A percentile compares a stretch with the other conserved stretches of the same genome.
These are phyloP conservation scores for Drosophila asahinai DNA, from an alignment of 1,140 invertebrate species.

Conservation along the genomic window DNA sequence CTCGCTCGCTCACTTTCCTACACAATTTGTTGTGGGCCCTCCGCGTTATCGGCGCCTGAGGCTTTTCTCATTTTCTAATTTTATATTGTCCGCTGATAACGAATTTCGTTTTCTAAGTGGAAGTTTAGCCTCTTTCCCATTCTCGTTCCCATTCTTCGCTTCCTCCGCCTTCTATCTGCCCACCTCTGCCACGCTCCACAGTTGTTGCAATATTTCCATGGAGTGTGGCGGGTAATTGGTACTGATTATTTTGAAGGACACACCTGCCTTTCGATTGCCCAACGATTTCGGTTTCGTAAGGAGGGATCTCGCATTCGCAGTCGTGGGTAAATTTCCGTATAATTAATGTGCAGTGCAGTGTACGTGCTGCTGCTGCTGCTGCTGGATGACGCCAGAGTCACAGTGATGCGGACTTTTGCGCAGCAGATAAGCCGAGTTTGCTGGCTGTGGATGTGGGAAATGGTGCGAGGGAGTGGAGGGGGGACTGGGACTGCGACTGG, in stretches of 20 bases:
- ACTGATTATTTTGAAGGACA: slow-evolving; percentile 83
- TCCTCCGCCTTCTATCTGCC: slow-evolving; percentile 10
- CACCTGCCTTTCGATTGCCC: slow-evolving; percentile 61
- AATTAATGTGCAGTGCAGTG: slow-evolving; percentile 35
- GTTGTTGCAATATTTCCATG: slow-evolving; percentile 38
- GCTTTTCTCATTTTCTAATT: slow-evolving; percentile 71
- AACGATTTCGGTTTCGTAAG: slow-evolving; percentile 50
- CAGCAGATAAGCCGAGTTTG: slow-evolving; percentile 72
- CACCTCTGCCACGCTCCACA: not conserved
- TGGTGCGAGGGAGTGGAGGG: not conserved
- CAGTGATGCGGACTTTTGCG: slow-evolving; percentile 67
- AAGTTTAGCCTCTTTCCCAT: slow-evolving; percentile 57
- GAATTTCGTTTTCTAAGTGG: slow-evolving; percentile 72
- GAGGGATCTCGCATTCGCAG: slow-evolving; percentile 14
- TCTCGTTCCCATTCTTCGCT: not conserved
- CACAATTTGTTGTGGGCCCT: slow-evolving; percentile 20
- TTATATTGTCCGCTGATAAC: slow-evolving; percentile 71
- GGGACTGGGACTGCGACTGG: not conserved
- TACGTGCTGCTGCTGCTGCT: slow-evolving; percentile 48
- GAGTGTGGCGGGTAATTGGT: slow-evolving; percentile 60
- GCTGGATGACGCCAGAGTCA: slow-evolving; percentile 22
- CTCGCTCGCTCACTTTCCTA: slow-evolving; percentile 22
- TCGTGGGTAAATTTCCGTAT: slow-evolving; percentile 32
- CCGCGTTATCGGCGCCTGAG: slow-evolving; percentile 46
- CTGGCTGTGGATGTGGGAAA: slow-evolving; percentile 18